These are phyloP conservation scores for Callyntrura sp. DNA, from an alignment of 2,888 invertebrate genomes.

Conservation along the genomic window DNA sequence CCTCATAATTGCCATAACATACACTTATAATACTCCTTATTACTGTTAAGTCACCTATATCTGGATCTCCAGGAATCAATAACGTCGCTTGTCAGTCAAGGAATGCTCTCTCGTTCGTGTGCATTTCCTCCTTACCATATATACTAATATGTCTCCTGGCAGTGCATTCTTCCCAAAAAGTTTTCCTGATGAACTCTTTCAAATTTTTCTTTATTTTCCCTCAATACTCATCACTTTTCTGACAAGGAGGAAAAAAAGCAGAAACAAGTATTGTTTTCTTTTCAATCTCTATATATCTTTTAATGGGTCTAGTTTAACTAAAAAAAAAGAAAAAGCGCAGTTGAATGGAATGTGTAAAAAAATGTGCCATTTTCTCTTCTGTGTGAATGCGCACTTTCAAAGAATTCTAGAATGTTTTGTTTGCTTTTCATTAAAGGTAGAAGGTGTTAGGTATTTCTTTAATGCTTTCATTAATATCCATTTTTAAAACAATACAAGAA, in stretches of 20 bases:
- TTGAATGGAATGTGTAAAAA: not conserved
- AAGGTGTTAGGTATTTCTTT: not conserved
- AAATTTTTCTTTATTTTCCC: constrained; percentile 22
- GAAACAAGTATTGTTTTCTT: constrained; percentile 22
- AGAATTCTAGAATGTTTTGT: not conserved
- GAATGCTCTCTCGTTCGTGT: constrained; percentile 46
- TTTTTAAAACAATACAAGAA: not conserved
- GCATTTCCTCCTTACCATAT: constrained; percentile 9
- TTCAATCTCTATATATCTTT: constrained; percentile 57
- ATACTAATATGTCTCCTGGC: too few species aligned
- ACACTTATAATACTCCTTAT: constrained; percentile 65
- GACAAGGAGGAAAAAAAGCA: constrained; percentile 10
- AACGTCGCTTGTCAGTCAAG: constrained; percentile 76
- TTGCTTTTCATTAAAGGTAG: not conserved
- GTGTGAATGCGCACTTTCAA: not conserved
- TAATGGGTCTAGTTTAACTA: too few species aligned
- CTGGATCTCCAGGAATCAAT: constrained; percentile 67
- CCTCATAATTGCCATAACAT: too few species aligned
- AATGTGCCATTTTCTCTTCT: not conserved
- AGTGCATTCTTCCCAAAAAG: constrained; percentile 7
- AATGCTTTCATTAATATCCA: not conserved
- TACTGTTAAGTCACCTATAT: constrained; percentile 46
- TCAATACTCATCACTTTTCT: constrained; percentile 1
- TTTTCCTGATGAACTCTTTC: too few species aligned
- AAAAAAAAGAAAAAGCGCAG: too few species aligned